phyloP scores from a whole-genome alignment of 2,888 invertebrate species.

The Cylloceria caligata region DNA sequence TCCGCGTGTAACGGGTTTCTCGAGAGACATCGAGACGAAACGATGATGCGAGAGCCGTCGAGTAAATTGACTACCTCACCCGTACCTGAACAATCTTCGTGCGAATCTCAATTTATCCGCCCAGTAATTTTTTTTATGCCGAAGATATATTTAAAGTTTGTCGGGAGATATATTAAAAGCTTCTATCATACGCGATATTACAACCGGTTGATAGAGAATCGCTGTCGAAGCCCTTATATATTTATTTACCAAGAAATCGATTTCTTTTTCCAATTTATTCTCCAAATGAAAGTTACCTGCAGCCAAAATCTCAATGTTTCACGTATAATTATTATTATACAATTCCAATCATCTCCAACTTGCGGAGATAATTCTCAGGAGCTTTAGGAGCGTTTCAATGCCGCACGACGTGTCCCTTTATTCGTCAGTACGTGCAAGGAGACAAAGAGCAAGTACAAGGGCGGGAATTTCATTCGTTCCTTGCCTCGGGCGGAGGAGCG shows the following conservation, averaged over 20 bases:
- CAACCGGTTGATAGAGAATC: background rate
- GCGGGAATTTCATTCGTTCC: conserved; percentile 24
- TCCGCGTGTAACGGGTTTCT: conserved; percentile 1
- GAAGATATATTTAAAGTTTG: background rate
- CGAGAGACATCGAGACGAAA: background rate
- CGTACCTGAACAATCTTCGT: background rate
- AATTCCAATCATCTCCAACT: conserved; percentile 1
- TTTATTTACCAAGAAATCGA: background rate
- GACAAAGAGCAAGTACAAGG: conserved; percentile 29
- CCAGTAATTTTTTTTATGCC: background rate
- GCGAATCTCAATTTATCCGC: no score
- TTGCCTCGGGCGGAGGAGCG: conserved; percentile 26
- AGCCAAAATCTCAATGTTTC: background rate
- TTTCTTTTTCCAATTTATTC: background rate
- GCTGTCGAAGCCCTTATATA: background rate
- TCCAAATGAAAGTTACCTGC: background rate
- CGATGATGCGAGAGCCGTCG: conserved; percentile 6
- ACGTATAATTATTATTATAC: background rate
- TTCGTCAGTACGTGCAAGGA: conserved; percentile 27
- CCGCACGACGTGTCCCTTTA: conserved; percentile 24
- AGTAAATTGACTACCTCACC: background rate
- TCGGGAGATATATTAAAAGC: background rate
- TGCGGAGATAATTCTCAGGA: conserved; percentile 28
- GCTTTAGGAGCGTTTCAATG: conserved; percentile 37
- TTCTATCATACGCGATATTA: background rate